These are phyloP conservation scores for Ephydatia muelleri DNA, from an alignment of 37 sponge, comb jelly and placozoan genomes.

Conservation along the genomic window DNA sequence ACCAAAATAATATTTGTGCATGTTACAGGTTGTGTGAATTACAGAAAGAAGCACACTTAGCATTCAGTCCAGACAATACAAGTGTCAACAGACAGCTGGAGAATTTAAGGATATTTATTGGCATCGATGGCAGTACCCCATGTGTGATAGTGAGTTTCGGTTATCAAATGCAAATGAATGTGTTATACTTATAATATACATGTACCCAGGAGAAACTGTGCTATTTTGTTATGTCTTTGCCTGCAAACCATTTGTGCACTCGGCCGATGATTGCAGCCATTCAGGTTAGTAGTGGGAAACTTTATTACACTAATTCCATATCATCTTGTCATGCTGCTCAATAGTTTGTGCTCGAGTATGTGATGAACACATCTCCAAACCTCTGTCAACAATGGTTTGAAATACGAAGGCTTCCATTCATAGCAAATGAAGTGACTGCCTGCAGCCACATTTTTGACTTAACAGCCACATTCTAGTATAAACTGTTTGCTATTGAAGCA, in stretches of 20 bases:
- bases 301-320: background rate
- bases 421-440: slow-evolving; percentile 2
- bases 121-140: background rate
- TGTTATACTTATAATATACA: background rate
- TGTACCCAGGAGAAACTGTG: slow-evolving; percentile 72
- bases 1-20: background rate
- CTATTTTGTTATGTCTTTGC: slow-evolving; percentile 68
- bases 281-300: slow-evolving; percentile 25
- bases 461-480: background rate
- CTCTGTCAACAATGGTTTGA: slow-evolving; percentile 35
- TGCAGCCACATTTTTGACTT: background rate
- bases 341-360: slow-evolving; percentile 52
- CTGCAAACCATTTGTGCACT: slow-evolving; percentile 37
- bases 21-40: background rate
- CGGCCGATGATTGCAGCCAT: slow-evolving; percentile 48
- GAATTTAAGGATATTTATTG: background rate
- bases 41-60: background rate
- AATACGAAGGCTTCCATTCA: slow-evolving; percentile 24
- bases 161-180: too few relatives aligned
- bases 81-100: background rate
- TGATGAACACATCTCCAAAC: slow-evolving; percentile 30
- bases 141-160: background rate
- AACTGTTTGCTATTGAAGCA: too few relatives aligned
- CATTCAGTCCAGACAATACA: background rate
- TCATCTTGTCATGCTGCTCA: background rate